Evolutionary conservation across 2,113 vertebrate species (phyloP).

Genomic region (Diadophis punctatus): DNA sequence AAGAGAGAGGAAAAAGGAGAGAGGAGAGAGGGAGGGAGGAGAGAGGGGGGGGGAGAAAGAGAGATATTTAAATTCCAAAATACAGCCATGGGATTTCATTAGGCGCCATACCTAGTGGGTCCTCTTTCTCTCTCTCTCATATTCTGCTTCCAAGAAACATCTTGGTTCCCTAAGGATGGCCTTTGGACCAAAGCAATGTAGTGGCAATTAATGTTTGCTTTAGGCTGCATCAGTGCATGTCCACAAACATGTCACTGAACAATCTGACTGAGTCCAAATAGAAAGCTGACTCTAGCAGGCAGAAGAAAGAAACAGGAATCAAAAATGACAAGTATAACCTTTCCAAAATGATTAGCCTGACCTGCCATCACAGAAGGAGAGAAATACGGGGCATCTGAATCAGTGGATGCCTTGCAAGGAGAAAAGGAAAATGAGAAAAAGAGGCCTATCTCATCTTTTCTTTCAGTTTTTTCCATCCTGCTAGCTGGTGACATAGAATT

Average conservation of each 20-base stretch:
- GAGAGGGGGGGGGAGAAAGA: not conserved
- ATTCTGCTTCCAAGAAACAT: not conserved
- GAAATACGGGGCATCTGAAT: not conserved
- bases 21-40: too few species aligned
- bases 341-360: not conserved
- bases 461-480: not conserved
- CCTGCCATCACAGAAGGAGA: not conserved
- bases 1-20: too few species aligned
- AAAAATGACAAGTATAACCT: constrained; percentile 9
- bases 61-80: not conserved
- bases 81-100: not conserved
- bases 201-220: not conserved
- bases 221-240: not conserved
- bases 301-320: not conserved
- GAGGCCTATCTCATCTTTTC: not conserved
- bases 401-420: not conserved
- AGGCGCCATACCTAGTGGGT: not conserved
- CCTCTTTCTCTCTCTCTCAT: not conserved
- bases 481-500: not conserved
- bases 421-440: not conserved
- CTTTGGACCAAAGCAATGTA: not conserved
- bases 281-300: not conserved
- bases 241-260: constrained; percentile 10
- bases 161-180: not conserved
- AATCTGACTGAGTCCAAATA: constrained; percentile 8